Conservation (phyloP, 2,113 vertebrate genomes). For the Pan troglodytes region DNA sequence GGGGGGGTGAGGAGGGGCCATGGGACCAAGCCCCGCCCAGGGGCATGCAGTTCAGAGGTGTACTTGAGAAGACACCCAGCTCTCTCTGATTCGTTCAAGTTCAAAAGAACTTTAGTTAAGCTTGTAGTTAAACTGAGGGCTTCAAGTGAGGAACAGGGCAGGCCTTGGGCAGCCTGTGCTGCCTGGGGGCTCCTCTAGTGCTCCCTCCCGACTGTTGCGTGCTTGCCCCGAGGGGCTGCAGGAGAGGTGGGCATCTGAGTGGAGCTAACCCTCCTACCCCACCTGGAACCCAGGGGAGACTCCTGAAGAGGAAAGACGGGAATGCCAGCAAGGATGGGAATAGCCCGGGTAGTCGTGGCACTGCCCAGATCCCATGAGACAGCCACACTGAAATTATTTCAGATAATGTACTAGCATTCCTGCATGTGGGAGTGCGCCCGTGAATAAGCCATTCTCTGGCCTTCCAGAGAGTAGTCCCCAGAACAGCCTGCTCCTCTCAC, state of each 20-base stretch:
- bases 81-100: background rate
- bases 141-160: background rate
- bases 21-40: background rate
- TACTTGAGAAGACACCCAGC: no score
- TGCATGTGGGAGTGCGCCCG: background rate
- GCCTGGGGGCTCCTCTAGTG: background rate
- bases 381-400: background rate
- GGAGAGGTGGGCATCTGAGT: fast-evolving
- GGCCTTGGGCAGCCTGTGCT: background rate
- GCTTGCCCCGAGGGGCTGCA: fast-evolving
- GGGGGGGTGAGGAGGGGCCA: no score
- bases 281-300: background rate
- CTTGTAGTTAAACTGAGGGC: background rate
- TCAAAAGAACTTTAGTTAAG: background rate
- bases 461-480: background rate
- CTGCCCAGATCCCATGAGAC: background rate
- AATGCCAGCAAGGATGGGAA: background rate
- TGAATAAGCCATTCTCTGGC: background rate
- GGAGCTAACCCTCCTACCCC: background rate
- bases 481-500: fast-evolving
- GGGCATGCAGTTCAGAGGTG: background rate
- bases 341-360: fast-evolving
- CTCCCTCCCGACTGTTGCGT: background rate
- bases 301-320: background rate
- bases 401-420: background rate